phyloP scores from a whole-genome alignment of 2,797 vertebrate species.

The Pristis pectinata region DNA sequence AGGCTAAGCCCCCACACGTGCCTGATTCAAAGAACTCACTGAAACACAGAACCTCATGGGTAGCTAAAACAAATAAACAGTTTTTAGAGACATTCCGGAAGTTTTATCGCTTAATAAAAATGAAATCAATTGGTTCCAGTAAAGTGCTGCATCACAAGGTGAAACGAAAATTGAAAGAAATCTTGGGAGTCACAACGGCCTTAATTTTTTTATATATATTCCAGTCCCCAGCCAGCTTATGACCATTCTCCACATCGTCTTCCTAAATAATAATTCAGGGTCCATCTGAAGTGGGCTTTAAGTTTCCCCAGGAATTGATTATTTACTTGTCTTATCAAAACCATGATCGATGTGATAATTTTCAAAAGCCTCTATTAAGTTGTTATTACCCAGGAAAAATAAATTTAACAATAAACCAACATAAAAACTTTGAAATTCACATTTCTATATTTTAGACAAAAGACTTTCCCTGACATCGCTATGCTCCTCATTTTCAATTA shows the following conservation, averaged over 20 bases:
- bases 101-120: background rate
- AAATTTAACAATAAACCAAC: background rate
- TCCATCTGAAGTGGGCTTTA: background rate
- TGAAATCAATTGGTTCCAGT: background rate
- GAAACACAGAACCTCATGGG: too few species aligned
- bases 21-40: background rate
- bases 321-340: background rate
- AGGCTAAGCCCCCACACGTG: background rate
- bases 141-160: background rate
- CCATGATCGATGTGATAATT: background rate
- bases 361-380: background rate
- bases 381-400: background rate
- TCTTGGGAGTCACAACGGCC: background rate
- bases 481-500: background rate
- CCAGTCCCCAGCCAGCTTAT: background rate
- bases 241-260: background rate
- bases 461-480: background rate
- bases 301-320: background rate
- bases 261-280: background rate
- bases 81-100: background rate
- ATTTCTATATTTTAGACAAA: background rate
- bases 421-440: background rate
- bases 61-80: background rate
- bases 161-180: background rate
- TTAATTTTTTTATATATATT: background rate